Conservation (phyloP, 2,113 vertebrate genomes). For the Corvus moneduloides region DNA sequence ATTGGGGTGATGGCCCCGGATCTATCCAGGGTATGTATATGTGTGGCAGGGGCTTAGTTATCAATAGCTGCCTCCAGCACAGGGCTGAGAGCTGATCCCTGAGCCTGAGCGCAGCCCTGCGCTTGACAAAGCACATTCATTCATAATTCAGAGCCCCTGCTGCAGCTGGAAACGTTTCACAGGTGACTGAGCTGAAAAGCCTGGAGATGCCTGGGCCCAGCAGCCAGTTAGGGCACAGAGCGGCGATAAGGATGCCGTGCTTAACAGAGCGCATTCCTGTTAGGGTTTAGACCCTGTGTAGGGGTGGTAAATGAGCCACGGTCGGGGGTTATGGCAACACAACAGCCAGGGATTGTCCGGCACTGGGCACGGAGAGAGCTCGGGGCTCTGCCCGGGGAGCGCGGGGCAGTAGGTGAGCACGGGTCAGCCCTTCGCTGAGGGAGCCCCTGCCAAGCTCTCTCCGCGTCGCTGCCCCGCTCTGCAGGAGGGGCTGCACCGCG, state of each 20-base stretch:
- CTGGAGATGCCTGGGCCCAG: background rate
- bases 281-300: background rate
- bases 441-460: background rate
- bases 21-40: accelerated
- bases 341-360: accelerated
- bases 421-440: accelerated
- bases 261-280: background rate
- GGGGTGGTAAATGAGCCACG: background rate
- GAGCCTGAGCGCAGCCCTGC: background rate
- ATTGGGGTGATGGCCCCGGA: accelerated
- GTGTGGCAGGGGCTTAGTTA: background rate
- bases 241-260: accelerated
- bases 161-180: background rate
- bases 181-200: background rate
- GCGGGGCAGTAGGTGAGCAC: accelerated
- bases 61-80: background rate
- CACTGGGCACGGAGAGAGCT: accelerated
- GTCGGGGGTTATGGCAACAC: background rate
- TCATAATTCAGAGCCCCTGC: background rate
- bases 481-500: background rate
- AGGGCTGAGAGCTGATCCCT: background rate
- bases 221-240: background rate
- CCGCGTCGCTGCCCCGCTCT: background rate
- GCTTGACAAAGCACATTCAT: background rate
- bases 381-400: accelerated